phyloP scores from a whole-genome alignment of 2,113 vertebrate species.

The Amblyornis subalaris region DNA sequence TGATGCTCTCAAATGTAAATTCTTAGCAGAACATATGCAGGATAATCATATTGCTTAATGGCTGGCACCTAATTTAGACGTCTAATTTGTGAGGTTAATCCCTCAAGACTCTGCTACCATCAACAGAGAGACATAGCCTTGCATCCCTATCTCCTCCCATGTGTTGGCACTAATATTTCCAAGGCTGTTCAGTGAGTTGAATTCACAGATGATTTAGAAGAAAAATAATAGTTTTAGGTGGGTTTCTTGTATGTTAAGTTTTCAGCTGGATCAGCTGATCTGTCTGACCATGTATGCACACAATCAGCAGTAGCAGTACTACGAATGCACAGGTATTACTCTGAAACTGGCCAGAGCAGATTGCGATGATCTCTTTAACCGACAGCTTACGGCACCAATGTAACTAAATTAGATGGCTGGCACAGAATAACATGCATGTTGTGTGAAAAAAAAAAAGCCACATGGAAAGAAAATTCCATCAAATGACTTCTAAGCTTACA shows the following conservation, averaged over 20 bases:
- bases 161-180: background rate
- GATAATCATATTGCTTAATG: conserved; percentile 10
- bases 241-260: background rate
- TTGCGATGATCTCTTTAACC: background rate
- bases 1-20: background rate
- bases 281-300: background rate
- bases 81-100: conserved; percentile 15
- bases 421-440: background rate
- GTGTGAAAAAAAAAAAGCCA: background rate
- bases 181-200: background rate
- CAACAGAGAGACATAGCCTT: background rate
- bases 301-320: background rate
- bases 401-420: background rate
- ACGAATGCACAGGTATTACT: background rate
- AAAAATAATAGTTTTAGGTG: background rate
- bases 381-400: background rate
- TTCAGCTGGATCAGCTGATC: background rate
- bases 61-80: background rate
- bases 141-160: background rate
- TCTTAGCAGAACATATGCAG: background rate
- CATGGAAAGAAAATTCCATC: background rate
- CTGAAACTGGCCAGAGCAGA: background rate
- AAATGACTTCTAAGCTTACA: background rate
- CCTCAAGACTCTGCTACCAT: background rate
- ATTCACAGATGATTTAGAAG: background rate